Percentiles rank a stretch among this genome's conserved stretches.
phyloP scores from a whole-genome alignment of 2,797 vertebrate species.

The Sebastiscus tertius region DNA sequence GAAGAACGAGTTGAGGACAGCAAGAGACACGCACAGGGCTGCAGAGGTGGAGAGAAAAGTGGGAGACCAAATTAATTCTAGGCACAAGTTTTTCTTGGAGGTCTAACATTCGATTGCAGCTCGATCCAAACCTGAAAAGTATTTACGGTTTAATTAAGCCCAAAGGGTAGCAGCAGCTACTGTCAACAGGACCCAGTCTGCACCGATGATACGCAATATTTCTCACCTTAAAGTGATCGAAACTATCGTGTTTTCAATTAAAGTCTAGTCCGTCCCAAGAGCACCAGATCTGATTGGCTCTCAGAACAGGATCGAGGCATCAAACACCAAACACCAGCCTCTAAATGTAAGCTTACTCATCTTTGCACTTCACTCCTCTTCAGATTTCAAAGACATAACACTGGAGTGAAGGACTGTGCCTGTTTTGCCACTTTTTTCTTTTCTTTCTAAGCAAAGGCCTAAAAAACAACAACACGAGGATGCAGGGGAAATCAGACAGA shows the following conservation, averaged over 20 bases:
- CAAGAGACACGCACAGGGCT: neutral
- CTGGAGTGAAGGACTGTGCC: neutral
- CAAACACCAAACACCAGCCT: neutral
- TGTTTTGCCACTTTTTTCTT: neutral
- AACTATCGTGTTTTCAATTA: constrained; percentile 3
- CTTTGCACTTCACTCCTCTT: neutral
- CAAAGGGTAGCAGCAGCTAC: neutral
- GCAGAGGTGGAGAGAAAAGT: neutral
- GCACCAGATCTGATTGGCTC: neutral
- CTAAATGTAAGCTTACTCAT: neutral
- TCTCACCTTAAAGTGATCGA: neutral
- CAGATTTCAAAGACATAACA: neutral
- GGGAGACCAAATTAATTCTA: neutral
- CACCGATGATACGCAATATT: neutral
- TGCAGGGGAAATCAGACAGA: neutral
- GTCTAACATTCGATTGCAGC: neutral
- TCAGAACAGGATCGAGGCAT: neutral
- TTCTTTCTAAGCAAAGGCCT: neutral
- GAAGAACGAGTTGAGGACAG: neutral
- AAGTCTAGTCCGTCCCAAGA: neutral
- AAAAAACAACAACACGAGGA: neutral
- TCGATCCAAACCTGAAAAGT: constrained; percentile 3
- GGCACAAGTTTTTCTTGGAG: neutral
- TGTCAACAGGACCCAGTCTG: neutral
- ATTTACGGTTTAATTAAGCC: constrained; percentile 27